Evolutionary conservation across 1,140 invertebrate genomes (phyloP).

Genomic region (Anastrepha obliqua): DNA sequence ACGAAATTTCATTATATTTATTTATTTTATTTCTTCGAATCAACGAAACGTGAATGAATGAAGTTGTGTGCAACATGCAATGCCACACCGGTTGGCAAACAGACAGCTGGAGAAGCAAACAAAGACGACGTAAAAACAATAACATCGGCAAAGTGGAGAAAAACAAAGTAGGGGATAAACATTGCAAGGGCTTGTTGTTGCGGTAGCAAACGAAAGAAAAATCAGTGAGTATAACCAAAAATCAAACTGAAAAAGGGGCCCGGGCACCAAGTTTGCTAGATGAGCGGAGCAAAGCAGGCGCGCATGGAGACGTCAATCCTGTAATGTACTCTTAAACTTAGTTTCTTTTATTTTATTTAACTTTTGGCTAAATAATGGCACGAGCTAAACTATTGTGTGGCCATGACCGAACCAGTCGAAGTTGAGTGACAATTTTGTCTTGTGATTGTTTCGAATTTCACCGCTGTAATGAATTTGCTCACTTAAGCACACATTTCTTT

Average conservation of each 20-base stretch:
- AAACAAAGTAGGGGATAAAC: not conserved
- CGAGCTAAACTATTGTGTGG: not conserved
- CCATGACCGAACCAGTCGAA: not conserved
- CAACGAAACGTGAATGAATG: not conserved
- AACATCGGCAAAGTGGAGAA: slow-evolving; percentile 2
- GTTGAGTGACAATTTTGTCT: not conserved
- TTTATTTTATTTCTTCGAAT: slow-evolving; percentile 2
- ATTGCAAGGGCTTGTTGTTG: not conserved
- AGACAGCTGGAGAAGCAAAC: slow-evolving; percentile 9
- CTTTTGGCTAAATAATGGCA: not conserved
- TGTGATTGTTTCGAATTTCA: slow-evolving; percentile 2
- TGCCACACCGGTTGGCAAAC: not conserved
- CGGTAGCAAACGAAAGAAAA: not conserved
- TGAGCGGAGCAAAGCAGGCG: not conserved
- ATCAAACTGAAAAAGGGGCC: not conserved
- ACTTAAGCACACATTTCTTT: not conserved
- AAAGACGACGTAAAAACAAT: slow-evolving; percentile 24
- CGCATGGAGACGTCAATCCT: not conserved
- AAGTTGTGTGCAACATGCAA: not conserved
- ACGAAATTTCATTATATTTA: not conserved
- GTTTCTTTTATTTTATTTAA: not conserved
- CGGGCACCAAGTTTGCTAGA: not conserved
- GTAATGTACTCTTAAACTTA: not conserved
- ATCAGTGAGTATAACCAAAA: slow-evolving; percentile 28
- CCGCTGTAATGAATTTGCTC: not conserved